Conservation (phyloP, 2,113 vertebrate genomes). For the Ciconia maguari region DNA sequence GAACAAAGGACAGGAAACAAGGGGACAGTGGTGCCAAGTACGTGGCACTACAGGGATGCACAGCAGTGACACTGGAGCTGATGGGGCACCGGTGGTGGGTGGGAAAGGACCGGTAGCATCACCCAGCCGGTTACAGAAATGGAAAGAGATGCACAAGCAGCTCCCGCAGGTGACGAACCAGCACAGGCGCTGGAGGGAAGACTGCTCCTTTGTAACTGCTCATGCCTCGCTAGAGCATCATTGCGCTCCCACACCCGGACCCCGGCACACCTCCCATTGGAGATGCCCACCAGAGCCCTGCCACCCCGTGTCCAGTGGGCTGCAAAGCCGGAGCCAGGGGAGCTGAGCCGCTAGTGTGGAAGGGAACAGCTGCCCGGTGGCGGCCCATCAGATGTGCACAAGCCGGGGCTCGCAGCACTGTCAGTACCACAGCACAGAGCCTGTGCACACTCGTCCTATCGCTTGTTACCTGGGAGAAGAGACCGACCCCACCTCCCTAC, state of each 20-base stretch:
- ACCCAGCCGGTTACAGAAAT: not conserved
- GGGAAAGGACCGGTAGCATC: too few species aligned
- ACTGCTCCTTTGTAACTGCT: not conserved
- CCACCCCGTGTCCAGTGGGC: not conserved
- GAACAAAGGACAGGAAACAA: not conserved
- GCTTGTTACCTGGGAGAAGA: too few species aligned
- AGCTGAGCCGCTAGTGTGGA: not conserved
- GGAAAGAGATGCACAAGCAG: not conserved
- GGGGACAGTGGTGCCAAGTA: not conserved
- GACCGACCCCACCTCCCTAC: too few species aligned
- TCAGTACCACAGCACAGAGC: not conserved
- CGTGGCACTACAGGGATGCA: not conserved
- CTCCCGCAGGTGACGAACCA: not conserved
- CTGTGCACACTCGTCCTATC: too few species aligned
- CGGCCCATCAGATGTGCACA: too few species aligned
- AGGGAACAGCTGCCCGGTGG: not conserved
- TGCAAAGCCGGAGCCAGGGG: not conserved
- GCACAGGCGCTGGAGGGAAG: too few species aligned
- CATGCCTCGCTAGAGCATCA: accelerated
- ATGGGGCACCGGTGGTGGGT: not conserved
- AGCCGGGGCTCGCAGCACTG: not conserved
- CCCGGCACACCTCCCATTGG: not conserved
- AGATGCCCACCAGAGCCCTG: not conserved
- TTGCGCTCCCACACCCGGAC: not conserved
- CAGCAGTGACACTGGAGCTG: not conserved